Evolutionary conservation across 2,113 vertebrate species (phyloP), one percentile per base, ranked within the genome.

Genomic region (Lamprologus callipterus): DNA sequence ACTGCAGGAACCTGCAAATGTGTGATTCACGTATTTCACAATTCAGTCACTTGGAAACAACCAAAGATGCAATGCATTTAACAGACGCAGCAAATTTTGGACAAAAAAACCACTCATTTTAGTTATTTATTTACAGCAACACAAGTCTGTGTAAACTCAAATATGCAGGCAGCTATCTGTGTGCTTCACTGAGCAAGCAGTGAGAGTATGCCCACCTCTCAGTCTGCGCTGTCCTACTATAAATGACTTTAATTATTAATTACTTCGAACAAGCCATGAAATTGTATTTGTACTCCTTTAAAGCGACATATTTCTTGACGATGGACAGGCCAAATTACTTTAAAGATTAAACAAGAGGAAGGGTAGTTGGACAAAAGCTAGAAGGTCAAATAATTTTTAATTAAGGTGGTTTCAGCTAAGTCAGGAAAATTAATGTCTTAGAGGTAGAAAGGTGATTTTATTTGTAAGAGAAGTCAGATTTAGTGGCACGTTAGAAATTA

Each of bases 341-440:
- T 78, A 78, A 9, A 78, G 26, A 33, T 49, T 49, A 78, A 78
- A 49, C 6, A 5, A 13, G 73, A 78, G 45, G 42, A 12, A 37
- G 2, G 2, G 1, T n/a, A 26, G 23, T 75, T 47, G 70, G 45
- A 31, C 16, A n/a, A 49, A 78, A 78, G 0, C 70, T 49, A 31
- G 2, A 49, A 12, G 26, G 26, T 31, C 26, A 11, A 49, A 47
- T 49, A 1, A 78, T 47, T 75, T 28, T 75, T 45, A 78, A 9
- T 73, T 73, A 73, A 1, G 45, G 23, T 31, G 26, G 17, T 49
- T 78, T 31, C 16, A 8, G 45, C 40, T 8, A 31, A 75, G 45
- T 75, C 16, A 47, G 42, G 26, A 49, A 28, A 47, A 65, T 0
- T 3, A n/a, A 0, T 49, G 9, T n/a, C 2, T 1, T 31, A n/a